These are phyloP conservation scores for Hylia prasina DNA, from an alignment of 2,113 vertebrate species.

Conservation along the genomic window DNA sequence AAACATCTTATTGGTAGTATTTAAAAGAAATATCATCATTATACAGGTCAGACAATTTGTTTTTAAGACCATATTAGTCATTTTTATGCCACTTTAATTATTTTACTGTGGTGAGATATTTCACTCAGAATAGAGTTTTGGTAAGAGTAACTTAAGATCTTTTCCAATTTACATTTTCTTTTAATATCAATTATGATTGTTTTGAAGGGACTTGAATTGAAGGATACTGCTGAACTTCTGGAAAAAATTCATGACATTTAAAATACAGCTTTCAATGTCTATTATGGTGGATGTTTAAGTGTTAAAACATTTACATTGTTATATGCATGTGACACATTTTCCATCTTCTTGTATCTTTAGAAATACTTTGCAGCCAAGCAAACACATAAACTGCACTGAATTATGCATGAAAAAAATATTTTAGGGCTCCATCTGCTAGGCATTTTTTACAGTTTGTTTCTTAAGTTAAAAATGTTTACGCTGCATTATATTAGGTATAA, in stretches of 20 bases:
- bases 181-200: slow-evolving; percentile 14
- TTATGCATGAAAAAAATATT: slow-evolving; percentile 38
- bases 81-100: slow-evolving; percentile 18
- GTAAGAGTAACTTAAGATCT: not conserved
- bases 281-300: not conserved
- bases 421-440: not conserved
- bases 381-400: slow-evolving; percentile 11
- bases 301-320: not conserved
- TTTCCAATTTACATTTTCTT: slow-evolving; percentile 8
- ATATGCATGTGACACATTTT: not conserved
- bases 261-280: not conserved
- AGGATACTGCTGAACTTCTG: not conserved
- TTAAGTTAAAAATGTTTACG: not conserved
- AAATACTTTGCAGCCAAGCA: not conserved
- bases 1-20: not conserved
- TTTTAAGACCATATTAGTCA: slow-evolving; percentile 36
- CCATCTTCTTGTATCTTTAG: not conserved
- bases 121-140: slow-evolving; percentile 22
- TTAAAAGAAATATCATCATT: not conserved
- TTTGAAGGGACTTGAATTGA: not conserved
- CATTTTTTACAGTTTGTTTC: not conserved
- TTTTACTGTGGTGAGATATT: not conserved
- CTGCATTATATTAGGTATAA: not conserved
- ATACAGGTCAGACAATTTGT: slow-evolving; percentile 10
- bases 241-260: not conserved